These are phyloP conservation scores for Lithophane ornitopus DNA, from an alignment of 2,888 invertebrate species.

Conservation along the genomic window DNA sequence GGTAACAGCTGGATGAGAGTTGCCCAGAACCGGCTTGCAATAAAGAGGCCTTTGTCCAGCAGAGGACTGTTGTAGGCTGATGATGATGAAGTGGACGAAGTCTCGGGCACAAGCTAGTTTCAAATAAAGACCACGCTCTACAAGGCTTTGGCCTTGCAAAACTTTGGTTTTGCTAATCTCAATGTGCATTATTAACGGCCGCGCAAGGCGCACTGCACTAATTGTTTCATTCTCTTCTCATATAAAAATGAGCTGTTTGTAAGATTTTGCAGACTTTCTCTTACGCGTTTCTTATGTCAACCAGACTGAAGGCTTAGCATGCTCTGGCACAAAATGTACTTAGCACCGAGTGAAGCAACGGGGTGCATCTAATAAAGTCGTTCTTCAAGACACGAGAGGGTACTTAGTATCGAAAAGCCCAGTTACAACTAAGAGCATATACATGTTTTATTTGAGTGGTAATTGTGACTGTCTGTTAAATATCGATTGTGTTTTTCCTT, in stretches of 20 bases:
- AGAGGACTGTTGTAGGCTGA: no score
- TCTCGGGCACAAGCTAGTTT: background rate
- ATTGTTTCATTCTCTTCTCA: background rate
- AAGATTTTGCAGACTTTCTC: background rate
- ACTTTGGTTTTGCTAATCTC: background rate
- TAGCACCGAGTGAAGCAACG: slow-evolving; percentile 37
- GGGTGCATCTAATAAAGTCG: slow-evolving; percentile 45
- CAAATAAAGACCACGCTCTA: background rate
- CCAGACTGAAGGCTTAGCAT: slow-evolving; percentile 4
- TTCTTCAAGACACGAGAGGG: slow-evolving; percentile 26
- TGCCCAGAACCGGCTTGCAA: no score
- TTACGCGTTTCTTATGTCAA: background rate
- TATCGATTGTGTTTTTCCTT: slow-evolving; percentile 11
- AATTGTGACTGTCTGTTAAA: slow-evolving; percentile 23
- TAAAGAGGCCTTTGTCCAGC: no score
- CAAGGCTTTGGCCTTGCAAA: background rate
- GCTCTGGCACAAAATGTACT: slow-evolving; percentile 16
- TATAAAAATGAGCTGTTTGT: background rate
- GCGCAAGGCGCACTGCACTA: background rate
- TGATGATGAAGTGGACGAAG: no score
- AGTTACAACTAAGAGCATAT: slow-evolving; percentile 47
- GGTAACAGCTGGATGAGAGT: no score
- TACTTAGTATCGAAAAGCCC: slow-evolving; percentile 32
- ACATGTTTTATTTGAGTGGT: slow-evolving; percentile 35
- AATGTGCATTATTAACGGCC: background rate